Conservation (phyloP, 1,140 invertebrate species). For the Heliconius nattereri region DNA sequence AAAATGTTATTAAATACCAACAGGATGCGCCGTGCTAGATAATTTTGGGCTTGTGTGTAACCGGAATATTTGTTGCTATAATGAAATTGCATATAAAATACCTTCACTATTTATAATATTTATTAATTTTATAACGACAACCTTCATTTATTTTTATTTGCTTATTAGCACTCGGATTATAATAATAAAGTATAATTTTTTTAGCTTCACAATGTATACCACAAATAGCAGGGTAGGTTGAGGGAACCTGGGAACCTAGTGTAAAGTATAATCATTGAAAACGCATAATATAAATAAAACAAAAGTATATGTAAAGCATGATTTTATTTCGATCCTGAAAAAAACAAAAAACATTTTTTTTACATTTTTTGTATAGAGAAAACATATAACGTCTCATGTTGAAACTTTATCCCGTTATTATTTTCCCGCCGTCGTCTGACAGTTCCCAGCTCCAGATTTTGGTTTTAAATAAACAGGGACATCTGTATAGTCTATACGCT, state of each 20-base stretch:
- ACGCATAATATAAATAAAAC: neutral
- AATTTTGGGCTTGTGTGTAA: slow-evolving; percentile 6
- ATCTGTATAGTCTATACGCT: slow-evolving; percentile 5
- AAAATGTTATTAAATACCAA: slow-evolving; percentile 30
- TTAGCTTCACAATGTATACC: too few species aligned
- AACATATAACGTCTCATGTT: slow-evolving; percentile 1
- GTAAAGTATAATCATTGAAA: too few species aligned
- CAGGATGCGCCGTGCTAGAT: slow-evolving; percentile 5
- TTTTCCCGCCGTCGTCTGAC: neutral
- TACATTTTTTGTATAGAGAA: slow-evolving; percentile 5
- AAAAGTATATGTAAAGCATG: too few species aligned
- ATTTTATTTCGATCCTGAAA: too few species aligned
- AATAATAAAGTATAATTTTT: too few species aligned
- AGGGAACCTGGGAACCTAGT: too few species aligned
- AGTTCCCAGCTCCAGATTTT: slow-evolving; percentile 4
- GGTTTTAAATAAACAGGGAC: slow-evolving; percentile 11
- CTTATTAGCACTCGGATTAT: too few species aligned
- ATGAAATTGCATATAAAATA: neutral
- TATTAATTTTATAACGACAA: too few species aligned
- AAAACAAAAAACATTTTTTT: too few species aligned
- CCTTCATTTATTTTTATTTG: too few species aligned
- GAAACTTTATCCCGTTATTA: slow-evolving; percentile 13
- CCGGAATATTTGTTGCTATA: neutral
- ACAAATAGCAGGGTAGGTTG: too few species aligned
- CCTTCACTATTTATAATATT: too few species aligned